These are phyloP conservation scores for Eulithis prunata DNA, from an alignment of 2,888 invertebrate genomes.

Conservation along the genomic window DNA sequence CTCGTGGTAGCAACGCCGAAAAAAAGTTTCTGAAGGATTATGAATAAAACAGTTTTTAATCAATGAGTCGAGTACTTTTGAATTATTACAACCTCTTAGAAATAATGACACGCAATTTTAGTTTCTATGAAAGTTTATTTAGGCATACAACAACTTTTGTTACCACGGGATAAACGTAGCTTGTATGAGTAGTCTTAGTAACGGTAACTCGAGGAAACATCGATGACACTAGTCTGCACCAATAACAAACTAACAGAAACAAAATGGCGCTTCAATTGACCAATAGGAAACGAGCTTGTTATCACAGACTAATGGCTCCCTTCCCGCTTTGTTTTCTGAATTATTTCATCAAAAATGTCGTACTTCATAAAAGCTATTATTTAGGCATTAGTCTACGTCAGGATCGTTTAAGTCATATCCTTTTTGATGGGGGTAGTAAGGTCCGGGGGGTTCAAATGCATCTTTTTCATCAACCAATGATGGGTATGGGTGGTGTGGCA, in stretches of 20 bases:
- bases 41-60: slow-evolving; percentile 44
- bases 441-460: slow-evolving; percentile 50
- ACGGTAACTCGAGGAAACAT: too few species aligned
- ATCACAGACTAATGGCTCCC: background rate
- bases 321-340: background rate
- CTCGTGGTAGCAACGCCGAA: slow-evolving; percentile 83
- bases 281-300: background rate
- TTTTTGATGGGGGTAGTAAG: slow-evolving; percentile 68
- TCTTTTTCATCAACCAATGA: slow-evolving; percentile 52
- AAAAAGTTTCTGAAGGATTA: slow-evolving; percentile 83
- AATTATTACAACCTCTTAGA: too few species aligned
- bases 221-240: background rate
- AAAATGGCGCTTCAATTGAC: background rate
- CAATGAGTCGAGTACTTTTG: background rate
- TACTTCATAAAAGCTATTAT: slow-evolving; percentile 13
- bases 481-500: slow-evolving; percentile 70
- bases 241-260: background rate
- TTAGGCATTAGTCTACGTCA: slow-evolving; percentile 47
- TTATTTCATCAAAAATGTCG: too few species aligned
- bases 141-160: background rate
- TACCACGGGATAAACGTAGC: background rate
- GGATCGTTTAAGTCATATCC: slow-evolving; percentile 59
- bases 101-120: background rate
- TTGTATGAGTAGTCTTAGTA: background rate
- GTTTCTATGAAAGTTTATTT: slow-evolving; percentile 6